Evolutionary conservation across 1,140 invertebrate species (phyloP), one percentile per base, ranked within the genome.

Genomic region (Drosophila yakuba): DNA sequence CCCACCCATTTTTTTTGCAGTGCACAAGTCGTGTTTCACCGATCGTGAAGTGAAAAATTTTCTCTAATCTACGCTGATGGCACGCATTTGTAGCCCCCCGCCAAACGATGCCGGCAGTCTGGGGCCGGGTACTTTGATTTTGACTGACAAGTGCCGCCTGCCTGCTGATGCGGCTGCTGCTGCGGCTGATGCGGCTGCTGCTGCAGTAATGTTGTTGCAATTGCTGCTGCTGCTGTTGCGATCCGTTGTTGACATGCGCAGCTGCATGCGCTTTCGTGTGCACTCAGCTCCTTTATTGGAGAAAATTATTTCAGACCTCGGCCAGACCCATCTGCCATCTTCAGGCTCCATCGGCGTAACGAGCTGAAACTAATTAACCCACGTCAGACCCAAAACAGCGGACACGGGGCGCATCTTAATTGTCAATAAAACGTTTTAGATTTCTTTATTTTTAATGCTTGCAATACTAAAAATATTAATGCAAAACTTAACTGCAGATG

Each of bases 101-200:
- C 50, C 73, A 85, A 83, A 85, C 84, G 81, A 84, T 80, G 81
- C 74, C 78, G 74, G 80, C 74, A 82, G 72, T 71, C 78, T 60
- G 81, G 60, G 48, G 78, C 79, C 71, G 56, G 55, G 69, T 82
- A 90, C 84, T 89, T 89, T 90, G 84, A 90, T 89, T 89, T 89
- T 89, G 84, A 89, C 84, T 84, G 84, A 89, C 84, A 89, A 89
- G 84, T 89, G 84, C 84, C 84, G 84, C 84, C 77, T 89, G 80
- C 74, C 48, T 69, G 43, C 59, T 64, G 79, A 58, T 61, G 80
- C 39, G 52, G 28, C 44, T 25, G 64, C 63, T 56, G 74, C n/a
- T 63, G 77, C 23, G 8, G 17, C 17, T 17, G 17, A 17, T 17
- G 17, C 17, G 17, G 17, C 32, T 32, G 32, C 10, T 54, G 55